A percentile compares a stretch with the other conserved stretches of the same genome.
phyloP scores from a whole-genome alignment of 2,888 invertebrate genomes.

The Serrognathus titanus region DNA sequence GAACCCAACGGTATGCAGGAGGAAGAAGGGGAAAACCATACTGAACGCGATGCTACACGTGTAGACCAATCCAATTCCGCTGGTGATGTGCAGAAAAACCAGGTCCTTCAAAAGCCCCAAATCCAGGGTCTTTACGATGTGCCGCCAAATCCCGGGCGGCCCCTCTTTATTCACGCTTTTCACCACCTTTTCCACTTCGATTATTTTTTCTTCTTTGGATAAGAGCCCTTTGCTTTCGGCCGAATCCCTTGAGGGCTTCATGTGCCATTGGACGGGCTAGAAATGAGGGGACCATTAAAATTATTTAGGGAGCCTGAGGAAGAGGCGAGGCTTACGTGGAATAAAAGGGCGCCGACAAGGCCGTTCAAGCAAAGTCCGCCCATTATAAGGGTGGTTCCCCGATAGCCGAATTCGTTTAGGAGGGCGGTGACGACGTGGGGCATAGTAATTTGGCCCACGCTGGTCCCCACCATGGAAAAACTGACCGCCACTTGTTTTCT shows the following conservation, averaged over 20 bases:
- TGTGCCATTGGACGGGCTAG: constrained; percentile 59
- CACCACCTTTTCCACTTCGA: background rate
- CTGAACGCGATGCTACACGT: constrained; percentile 69
- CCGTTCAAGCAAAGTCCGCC: constrained; percentile 53
- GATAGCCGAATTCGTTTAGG: constrained; percentile 62
- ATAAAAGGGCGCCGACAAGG: constrained; percentile 43
- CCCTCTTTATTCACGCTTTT: background rate
- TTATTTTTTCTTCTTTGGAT: background rate
- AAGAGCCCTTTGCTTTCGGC: background rate
- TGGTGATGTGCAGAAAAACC: constrained; percentile 63
- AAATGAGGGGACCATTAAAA: constrained; percentile 34
- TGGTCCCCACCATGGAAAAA: constrained; percentile 71
- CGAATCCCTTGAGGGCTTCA: constrained; percentile 37
- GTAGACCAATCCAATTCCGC: constrained; percentile 65
- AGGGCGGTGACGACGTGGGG: constrained; percentile 67
- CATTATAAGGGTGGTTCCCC: constrained; percentile 61
- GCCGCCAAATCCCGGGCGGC: constrained; percentile 35
- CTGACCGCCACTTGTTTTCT: constrained; percentile 70
- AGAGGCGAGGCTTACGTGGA: constrained; percentile 50
- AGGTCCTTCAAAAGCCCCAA: constrained; percentile 61
- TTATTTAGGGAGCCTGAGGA: background rate
- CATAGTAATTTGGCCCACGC: constrained; percentile 71
- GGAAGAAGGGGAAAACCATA: constrained; percentile 66
- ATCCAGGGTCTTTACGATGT: constrained; percentile 55
- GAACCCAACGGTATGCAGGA: constrained; percentile 51